phyloP scores from a whole-genome alignment of 2,113 vertebrate species.

The Gymnarchus niloticus region DNA sequence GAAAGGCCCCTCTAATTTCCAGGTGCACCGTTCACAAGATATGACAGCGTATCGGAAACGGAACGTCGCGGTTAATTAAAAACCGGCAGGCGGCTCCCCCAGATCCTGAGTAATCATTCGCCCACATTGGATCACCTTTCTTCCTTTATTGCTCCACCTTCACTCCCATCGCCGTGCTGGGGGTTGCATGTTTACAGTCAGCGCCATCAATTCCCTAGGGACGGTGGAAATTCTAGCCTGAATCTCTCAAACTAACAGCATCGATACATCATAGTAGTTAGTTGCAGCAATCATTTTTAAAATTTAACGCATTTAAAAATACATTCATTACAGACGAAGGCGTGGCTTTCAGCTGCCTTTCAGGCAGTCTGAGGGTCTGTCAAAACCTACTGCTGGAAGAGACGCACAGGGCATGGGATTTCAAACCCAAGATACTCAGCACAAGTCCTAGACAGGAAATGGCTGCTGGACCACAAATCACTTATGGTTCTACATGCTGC shows the following conservation, averaged over 20 bases:
- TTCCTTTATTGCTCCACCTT: not conserved
- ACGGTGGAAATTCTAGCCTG: not conserved
- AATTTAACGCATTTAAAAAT: conserved; percentile 23
- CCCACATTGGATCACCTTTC: not conserved
- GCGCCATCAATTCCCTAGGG: not conserved
- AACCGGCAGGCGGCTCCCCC: not conserved
- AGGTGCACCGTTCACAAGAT: not conserved
- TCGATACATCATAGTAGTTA: conserved; percentile 22
- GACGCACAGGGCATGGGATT: not conserved
- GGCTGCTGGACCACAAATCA: not conserved
- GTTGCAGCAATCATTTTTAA: conserved; percentile 10
- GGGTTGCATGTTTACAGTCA: not conserved
- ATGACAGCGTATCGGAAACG: not conserved
- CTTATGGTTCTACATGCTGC: not conserved
- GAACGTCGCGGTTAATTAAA: conserved; percentile 9
- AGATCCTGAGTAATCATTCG: not conserved
- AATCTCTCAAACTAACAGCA: conserved; percentile 14
- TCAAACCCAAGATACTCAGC: not conserved
- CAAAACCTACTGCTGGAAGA: not conserved
- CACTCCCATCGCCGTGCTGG: not conserved
- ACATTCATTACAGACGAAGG: not conserved
- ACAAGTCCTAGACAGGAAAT: not conserved
- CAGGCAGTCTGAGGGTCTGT: not conserved
- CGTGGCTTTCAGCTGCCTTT: not conserved
- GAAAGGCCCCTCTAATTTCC: not conserved